phyloP scores from a whole-genome alignment of 2,888 invertebrate species.

The Ceratothoa steindachneri region DNA sequence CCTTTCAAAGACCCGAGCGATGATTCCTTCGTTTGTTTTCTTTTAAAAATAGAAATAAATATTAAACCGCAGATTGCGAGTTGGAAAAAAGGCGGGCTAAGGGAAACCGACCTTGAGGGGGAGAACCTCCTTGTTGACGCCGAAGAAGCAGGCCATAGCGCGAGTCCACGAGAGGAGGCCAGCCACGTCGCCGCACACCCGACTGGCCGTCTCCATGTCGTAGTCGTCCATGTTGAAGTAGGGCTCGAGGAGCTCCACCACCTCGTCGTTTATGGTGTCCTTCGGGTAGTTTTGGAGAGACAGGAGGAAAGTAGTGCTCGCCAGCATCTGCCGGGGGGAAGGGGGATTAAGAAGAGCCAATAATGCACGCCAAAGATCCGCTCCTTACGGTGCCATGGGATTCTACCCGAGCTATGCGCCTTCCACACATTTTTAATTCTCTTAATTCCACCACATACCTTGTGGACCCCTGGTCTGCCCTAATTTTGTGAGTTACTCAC shows the following conservation, averaged over 20 bases:
- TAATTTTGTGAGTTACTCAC: too few species aligned
- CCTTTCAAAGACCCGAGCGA: too few species aligned
- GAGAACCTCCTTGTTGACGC: conserved; percentile 92
- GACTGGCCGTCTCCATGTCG: conserved; percentile 90
- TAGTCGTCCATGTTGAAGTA: conserved; percentile 79
- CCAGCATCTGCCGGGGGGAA: conserved; percentile 73
- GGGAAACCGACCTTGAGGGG: conserved; percentile 66
- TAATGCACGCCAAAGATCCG: neutral
- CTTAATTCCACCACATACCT: too few species aligned
- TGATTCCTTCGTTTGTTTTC: too few species aligned
- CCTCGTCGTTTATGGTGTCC: conserved; percentile 94
- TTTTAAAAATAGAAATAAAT: too few species aligned
- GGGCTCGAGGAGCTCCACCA: conserved; percentile 85
- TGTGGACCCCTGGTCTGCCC: too few species aligned
- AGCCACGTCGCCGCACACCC: conserved; percentile 94
- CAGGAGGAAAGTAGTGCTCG: conserved; percentile 83
- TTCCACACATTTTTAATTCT: too few species aligned
- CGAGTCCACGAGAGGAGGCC: conserved; percentile 93
- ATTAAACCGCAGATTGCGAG: too few species aligned
- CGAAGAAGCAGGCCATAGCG: conserved; percentile 91
- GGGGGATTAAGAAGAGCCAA: neutral
- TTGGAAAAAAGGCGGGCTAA: too few species aligned
- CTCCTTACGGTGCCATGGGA: neutral
- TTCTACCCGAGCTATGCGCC: too few species aligned
- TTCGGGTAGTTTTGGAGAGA: conserved; percentile 92